Evolutionary conservation across 2,113 vertebrate genomes (phyloP).

Genomic region (Lasiurus cinereus): DNA sequence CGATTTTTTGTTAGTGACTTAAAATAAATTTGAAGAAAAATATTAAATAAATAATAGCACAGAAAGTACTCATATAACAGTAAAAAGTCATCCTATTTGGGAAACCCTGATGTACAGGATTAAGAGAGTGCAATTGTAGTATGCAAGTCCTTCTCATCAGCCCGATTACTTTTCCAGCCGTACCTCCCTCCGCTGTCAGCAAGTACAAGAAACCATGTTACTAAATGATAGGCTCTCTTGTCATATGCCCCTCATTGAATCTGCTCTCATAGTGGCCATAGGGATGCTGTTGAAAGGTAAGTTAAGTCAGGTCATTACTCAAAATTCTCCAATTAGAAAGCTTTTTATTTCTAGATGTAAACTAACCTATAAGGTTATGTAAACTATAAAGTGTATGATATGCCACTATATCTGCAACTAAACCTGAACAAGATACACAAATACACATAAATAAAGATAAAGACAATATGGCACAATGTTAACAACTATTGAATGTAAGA

Average conservation of each 20-base stretch:
- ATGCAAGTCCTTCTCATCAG: not conserved
- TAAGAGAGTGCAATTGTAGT: not conserved
- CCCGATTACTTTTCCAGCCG: not conserved
- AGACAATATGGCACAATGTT: not conserved
- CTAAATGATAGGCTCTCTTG: not conserved
- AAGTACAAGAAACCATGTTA: not conserved
- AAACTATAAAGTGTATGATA: not conserved
- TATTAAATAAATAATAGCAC: slow-evolving; percentile 19
- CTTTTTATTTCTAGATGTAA: not conserved
- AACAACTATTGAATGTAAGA: slow-evolving; percentile 6
- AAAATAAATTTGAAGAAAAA: slow-evolving; percentile 54
- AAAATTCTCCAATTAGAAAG: not conserved
- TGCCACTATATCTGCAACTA: not conserved
- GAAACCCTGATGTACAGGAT: not conserved
- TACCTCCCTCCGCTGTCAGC: not conserved
- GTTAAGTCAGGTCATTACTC: not conserved
- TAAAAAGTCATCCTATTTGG: not conserved
- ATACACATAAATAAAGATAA: not conserved
- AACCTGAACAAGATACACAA: not conserved
- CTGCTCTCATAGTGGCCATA: not conserved
- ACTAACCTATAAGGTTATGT: not conserved
- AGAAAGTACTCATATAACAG: not conserved
- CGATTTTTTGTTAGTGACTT: slow-evolving; percentile 13
- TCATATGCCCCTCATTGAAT: not conserved
- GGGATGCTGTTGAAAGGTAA: not conserved